Base-by-base conservation (phyloP, 2,888 invertebrate genomes). In the Sthenelais limicola region DNA sequence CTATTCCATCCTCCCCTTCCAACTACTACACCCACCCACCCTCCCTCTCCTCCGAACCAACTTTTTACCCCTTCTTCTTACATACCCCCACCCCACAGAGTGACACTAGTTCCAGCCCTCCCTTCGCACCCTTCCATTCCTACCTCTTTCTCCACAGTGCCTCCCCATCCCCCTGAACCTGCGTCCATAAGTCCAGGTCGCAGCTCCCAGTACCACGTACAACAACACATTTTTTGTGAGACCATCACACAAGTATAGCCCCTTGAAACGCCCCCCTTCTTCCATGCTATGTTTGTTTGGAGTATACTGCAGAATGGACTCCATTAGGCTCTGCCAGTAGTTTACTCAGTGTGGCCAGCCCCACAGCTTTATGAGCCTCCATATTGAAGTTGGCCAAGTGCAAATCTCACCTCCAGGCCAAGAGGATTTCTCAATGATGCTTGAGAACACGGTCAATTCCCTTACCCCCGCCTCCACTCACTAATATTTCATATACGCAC, bases 251-350 rank as follows among this genome's bases (percentile, higher is more conserved):
- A 56, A 56, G 56, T 56, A 33, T 32, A 56, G 56, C 15, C 56
- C 56, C 56, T 56, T 56, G 56, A 32, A 56, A 54, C 30, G 12
- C 30, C n/a, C 56, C 32, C 56, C 56, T n/a, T n/a, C 56, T 32
- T 28, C 56, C 56, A 56, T 56, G 56, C 56, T 33, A 32, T 56
- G 56, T 56, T 56, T 56, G 56, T 56, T 56, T 56, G 56, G 56
- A 56, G 21, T 56, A 56, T 56, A 54, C 30, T 56, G 33, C 32
- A 56, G 56, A 56, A 56, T 56, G 56, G 56, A 56, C 56, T 4
- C 56, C 56, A 56, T 24, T 32, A 56, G 56, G 56, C 28, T 9
- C 32, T 12, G 30, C n/a, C n/a, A n/a, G n/a, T 32, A 18, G 62
- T 38, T 62, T 62, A 62, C 62, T 38, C 24, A 35, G 35, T 7